phyloP scores from a whole-genome alignment of 2,797 vertebrate species.

The Acanthopagrus latus region DNA sequence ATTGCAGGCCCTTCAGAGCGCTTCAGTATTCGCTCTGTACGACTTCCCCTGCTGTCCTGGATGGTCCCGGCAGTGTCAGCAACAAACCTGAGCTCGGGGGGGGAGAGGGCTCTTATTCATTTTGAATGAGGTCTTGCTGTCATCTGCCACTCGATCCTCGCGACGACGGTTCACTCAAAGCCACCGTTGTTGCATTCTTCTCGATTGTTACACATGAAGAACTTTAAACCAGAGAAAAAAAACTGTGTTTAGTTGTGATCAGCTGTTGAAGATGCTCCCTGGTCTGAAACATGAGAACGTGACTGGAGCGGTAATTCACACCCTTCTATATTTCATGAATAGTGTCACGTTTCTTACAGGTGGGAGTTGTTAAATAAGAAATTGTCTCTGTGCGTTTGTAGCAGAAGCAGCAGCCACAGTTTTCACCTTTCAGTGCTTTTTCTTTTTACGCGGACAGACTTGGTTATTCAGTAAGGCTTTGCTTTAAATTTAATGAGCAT shows the following conservation, averaged over 20 bases:
- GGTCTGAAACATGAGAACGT: conserved; percentile 52
- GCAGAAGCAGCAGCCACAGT: background rate
- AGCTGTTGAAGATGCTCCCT: conserved; percentile 27
- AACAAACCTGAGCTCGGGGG: conserved; percentile 68
- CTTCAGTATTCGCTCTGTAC: conserved; percentile 25
- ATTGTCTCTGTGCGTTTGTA: background rate
- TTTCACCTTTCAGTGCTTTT: conserved; percentile 7
- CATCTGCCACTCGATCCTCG: conserved; percentile 63
- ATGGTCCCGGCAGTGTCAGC: conserved; percentile 51
- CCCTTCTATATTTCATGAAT: conserved; percentile 80
- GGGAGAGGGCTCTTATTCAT: conserved; percentile 71
- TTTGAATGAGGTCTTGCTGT: conserved; percentile 79
- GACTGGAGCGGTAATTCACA: conserved; percentile 48
- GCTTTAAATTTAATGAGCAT: conserved; percentile 71
- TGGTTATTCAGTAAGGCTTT: conserved; percentile 48
- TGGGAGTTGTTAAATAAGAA: conserved; percentile 27
- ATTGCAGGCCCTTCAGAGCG: conserved; percentile 46
- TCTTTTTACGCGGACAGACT: conserved; percentile 18
- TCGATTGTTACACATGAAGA: background rate
- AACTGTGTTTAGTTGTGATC: conserved; percentile 32
- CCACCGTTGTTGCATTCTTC: background rate
- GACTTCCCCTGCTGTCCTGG: conserved; percentile 51
- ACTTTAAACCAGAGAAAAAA: conserved; percentile 8
- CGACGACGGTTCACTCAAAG: conserved; percentile 47
- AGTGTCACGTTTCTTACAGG: conserved; percentile 63